These are phyloP conservation scores for Eulemur rubriventer DNA, from an alignment of 2,797 vertebrate species.

Conservation along the genomic window DNA sequence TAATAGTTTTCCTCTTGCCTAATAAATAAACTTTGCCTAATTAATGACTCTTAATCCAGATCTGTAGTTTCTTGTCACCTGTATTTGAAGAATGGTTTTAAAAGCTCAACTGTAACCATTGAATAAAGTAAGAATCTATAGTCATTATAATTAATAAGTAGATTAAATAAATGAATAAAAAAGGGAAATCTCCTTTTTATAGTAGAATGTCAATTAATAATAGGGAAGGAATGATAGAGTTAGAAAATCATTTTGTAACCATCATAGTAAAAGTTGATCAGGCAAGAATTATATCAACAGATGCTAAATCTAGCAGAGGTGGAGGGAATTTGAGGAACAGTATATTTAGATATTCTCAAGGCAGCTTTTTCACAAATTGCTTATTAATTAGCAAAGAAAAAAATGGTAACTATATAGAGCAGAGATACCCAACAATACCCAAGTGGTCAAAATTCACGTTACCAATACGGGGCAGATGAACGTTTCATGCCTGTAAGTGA, in stretches of 20 bases:
- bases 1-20: neutral
- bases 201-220: neutral
- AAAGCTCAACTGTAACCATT: neutral
- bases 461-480: neutral
- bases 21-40: neutral
- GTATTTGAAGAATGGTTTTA: slow-evolving; percentile 7
- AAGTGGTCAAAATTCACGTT: neutral
- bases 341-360: neutral
- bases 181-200: neutral
- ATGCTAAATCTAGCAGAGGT: neutral
- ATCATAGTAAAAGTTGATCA: neutral
- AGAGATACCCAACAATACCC: neutral
- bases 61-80: slow-evolving; percentile 3
- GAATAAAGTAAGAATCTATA: slow-evolving; percentile 3
- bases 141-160: neutral
- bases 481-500: neutral
- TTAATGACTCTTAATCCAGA: neutral
- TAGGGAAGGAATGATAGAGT: neutral
- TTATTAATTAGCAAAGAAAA: neutral
- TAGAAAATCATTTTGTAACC: slow-evolving; percentile 2
- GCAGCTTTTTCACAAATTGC: neutral
- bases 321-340: neutral
- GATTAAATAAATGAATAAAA: neutral
- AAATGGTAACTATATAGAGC: neutral
- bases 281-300: neutral